Evolutionary conservation across 2,888 invertebrate species (phyloP).

Genomic region (Prosopocoilus inquinatus): DNA sequence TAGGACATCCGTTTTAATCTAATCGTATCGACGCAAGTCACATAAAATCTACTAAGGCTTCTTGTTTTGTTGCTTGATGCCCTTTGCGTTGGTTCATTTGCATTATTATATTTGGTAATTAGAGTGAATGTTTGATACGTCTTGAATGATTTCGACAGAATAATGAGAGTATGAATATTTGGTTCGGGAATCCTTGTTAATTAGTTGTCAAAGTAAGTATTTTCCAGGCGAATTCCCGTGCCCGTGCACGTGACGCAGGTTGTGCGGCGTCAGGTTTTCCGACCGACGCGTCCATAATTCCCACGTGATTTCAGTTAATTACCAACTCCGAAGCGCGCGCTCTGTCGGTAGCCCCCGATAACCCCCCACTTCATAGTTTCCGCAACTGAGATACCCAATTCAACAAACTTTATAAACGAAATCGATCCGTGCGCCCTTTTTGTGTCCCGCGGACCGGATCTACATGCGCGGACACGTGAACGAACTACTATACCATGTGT

Average conservation of each 20-base stretch:
- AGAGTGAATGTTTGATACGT: too few species aligned
- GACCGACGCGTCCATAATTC: conserved; percentile 35
- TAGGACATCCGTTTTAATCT: too few species aligned
- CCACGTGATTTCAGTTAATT: conserved; percentile 43
- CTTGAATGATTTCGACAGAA: too few species aligned
- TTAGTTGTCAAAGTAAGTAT: conserved; percentile 22
- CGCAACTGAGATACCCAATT: conserved; percentile 18
- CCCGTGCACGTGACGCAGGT: conserved; percentile 32
- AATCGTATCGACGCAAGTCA: too few species aligned
- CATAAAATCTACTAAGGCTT: too few species aligned
- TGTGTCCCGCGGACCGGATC: conserved; percentile 4
- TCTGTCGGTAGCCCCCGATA: conserved; percentile 19
- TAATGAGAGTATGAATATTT: neutral
- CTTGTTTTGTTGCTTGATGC: too few species aligned
- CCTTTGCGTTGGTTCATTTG: too few species aligned
- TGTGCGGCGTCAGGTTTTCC: conserved; percentile 24
- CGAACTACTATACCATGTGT: neutral
- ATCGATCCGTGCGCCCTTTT: conserved; percentile 19
- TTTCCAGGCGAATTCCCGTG: conserved; percentile 24
- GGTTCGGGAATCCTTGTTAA: conserved; percentile 17
- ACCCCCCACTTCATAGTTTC: conserved; percentile 24
- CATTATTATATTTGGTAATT: too few species aligned
- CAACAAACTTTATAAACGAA: conserved; percentile 17
- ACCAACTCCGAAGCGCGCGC: conserved; percentile 34
- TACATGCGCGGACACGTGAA: conserved; percentile 21